phyloP scores from a whole-genome alignment of 2,797 vertebrate species.

The Rhinatrema bivittatum region DNA sequence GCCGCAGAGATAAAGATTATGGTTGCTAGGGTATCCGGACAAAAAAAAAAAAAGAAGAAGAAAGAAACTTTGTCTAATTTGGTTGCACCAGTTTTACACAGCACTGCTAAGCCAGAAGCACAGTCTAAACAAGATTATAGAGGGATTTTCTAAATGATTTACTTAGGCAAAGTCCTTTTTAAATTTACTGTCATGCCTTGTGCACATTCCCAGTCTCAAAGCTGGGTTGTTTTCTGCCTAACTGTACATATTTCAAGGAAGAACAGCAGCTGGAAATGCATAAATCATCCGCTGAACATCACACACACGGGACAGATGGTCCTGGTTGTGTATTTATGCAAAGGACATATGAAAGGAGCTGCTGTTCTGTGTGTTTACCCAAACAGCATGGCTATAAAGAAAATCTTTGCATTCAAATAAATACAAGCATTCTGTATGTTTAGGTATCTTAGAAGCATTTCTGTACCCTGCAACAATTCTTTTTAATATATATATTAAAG shows the following conservation, averaged over 20 bases:
- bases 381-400: too few species aligned
- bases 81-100: constrained; percentile 42
- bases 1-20: constrained; percentile 72
- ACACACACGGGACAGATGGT: constrained; percentile 39
- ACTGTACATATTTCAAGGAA: constrained; percentile 25
- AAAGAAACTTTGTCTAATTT: constrained; percentile 54
- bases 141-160: constrained; percentile 33
- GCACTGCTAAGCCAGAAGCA: constrained; percentile 27
- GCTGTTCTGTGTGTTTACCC: constrained; percentile 8
- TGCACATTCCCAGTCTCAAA: constrained; percentile 19
- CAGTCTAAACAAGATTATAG: constrained; percentile 57
- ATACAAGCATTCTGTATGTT: too few species aligned
- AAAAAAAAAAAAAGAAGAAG: constrained; percentile 47
- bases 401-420: too few species aligned
- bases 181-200: constrained; percentile 24
- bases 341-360: constrained; percentile 25
- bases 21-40: constrained; percentile 76
- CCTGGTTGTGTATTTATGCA: constrained; percentile 7
- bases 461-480: too few species aligned
- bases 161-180: constrained; percentile 31
- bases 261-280: constrained; percentile 30
- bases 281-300: constrained; percentile 32
- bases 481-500: too few species aligned
- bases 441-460: too few species aligned
- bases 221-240: constrained; percentile 18